A percentile compares a stretch with the other conserved stretches of the same genome.
These are phyloP conservation scores for Rhyacichthys aspro DNA, from an alignment of 2,797 vertebrate genomes.

Conservation along the genomic window DNA sequence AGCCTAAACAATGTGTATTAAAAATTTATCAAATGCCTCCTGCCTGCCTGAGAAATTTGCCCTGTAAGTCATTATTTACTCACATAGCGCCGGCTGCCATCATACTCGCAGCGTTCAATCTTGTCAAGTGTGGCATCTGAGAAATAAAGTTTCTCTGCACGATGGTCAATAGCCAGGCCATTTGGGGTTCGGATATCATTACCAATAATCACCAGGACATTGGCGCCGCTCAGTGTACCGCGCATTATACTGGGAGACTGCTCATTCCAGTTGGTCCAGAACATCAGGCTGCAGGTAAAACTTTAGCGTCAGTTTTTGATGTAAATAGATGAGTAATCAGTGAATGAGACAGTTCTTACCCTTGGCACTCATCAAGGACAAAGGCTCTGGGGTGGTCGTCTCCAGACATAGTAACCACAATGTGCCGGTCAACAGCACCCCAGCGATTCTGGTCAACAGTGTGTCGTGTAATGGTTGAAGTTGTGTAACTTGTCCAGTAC, in stretches of 20 bases:
- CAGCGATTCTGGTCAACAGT: constrained; percentile 90
- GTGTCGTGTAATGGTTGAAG: constrained; percentile 95
- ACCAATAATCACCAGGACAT: constrained; percentile 93
- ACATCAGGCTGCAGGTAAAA: constrained; percentile 87
- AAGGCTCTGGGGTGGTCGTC: constrained; percentile 97
- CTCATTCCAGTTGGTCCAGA: constrained; percentile 99
- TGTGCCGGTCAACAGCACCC: constrained; percentile 92
- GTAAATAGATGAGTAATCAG: not conserved
- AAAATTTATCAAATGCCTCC: too few species aligned
- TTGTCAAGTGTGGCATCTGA: constrained; percentile 97
- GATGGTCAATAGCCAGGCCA: constrained; percentile 96
- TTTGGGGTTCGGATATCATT: constrained; percentile 95
- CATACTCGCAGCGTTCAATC: constrained; percentile 97
- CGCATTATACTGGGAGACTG: constrained; percentile 98
- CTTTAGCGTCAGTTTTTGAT: not conserved
- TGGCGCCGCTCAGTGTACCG: constrained; percentile 88
- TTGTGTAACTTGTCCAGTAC: constrained; percentile 98
- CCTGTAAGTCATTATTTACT: constrained; percentile 65
- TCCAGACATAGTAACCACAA: constrained; percentile 96
- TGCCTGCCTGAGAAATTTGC: too few species aligned
- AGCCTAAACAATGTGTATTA: too few species aligned
- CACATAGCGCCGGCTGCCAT: constrained; percentile 91
- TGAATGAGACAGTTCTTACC: constrained; percentile 76
- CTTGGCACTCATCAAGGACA: constrained; percentile 94
- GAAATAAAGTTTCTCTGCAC: constrained; percentile 96